Base-by-base conservation (phyloP, 2,113 vertebrate species). In the Hippocampus zosterae region DNA sequence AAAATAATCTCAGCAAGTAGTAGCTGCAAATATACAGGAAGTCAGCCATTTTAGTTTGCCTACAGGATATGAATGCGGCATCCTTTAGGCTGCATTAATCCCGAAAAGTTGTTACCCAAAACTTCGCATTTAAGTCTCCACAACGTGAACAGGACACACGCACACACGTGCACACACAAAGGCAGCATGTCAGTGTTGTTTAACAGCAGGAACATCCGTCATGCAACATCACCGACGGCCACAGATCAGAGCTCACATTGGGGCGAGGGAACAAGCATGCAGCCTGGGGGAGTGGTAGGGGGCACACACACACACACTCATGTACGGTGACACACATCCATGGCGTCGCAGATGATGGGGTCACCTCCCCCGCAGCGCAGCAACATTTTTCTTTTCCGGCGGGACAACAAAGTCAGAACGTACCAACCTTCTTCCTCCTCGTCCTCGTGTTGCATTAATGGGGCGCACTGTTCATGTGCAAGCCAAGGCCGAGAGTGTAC, bases 311-410 rank as follows among this genome's bases (percentile, higher is more conserved):
- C 50, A 69, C 23, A 19, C 48, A 69, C 37, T 27, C 37, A 60
- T n/a, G 52, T 19, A 76, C 41, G 65, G 46, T 67, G 50, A 75
- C 57, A 69, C 42, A 25, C n/a, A 21, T 29, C 8, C 15, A 10
- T 56, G n/a, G 0, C 3, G 71, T 78, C 71, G 71, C 81, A 66
- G 68, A 71, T 77, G 80, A 72, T 21, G 37, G 63, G 77, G 73
- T 86, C 82, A 87, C 85, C 78, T 86, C 82, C 77, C 87, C 87
- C 61, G 53, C 81, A 85, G 85, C 85, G 70, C 71, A 77, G 83
- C 73, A 69, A 15, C 8, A 60, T 72, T 81, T 72, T 81, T 82
- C 68, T 65, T 77, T 73, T 75, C 78, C 74, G 57, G 69, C 74
- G 82, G 79, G 77, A 84, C 8, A 53, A 72, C 76, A 84, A 84